Evolutionary conservation across 92 coral and sea anemone species (phyloP).

Genomic region (Heteractis magnifica): DNA sequence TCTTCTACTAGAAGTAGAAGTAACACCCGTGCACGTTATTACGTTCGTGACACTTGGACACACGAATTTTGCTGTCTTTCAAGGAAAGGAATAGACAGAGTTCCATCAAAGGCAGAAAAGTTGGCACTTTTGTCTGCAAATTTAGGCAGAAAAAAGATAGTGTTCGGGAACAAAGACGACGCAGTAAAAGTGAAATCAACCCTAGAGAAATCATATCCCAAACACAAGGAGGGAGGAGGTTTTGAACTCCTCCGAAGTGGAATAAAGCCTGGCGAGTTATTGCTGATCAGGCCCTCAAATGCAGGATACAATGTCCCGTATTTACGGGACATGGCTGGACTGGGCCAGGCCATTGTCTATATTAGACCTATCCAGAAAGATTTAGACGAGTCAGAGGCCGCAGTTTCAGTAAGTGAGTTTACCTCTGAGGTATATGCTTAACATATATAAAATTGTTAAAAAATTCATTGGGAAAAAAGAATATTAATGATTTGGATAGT

Average conservation of each 20-base stretch:
- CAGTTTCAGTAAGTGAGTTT: not conserved
- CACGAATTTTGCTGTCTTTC: constrained; percentile 11
- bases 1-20: constrained; percentile 1
- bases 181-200: constrained; percentile 4
- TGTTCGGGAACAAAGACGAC: constrained; percentile 9
- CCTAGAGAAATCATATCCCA: constrained; percentile 10
- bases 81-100: not conserved
- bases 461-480: not conserved
- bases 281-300: constrained; percentile 7
- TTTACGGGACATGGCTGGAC: constrained; percentile 10
- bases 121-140: not conserved
- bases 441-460: no score
- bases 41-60: not conserved
- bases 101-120: constrained; percentile 4
- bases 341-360: not conserved
- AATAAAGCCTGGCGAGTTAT: not conserved
- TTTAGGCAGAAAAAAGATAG: constrained; percentile 6
- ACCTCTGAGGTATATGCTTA: not conserved
- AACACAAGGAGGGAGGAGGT: constrained; percentile 2
- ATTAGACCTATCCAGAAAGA: constrained; percentile 1
- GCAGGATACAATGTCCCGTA: not conserved
- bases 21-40: not conserved
- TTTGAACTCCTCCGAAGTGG: constrained; percentile 3
- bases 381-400: not conserved
- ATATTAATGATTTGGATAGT: no score